A percentile compares a stretch with the other conserved stretches of the same genome.
Evolutionary conservation across 2,888 invertebrate genomes (phyloP).

Genomic region (Hanleya hanleyi): DNA sequence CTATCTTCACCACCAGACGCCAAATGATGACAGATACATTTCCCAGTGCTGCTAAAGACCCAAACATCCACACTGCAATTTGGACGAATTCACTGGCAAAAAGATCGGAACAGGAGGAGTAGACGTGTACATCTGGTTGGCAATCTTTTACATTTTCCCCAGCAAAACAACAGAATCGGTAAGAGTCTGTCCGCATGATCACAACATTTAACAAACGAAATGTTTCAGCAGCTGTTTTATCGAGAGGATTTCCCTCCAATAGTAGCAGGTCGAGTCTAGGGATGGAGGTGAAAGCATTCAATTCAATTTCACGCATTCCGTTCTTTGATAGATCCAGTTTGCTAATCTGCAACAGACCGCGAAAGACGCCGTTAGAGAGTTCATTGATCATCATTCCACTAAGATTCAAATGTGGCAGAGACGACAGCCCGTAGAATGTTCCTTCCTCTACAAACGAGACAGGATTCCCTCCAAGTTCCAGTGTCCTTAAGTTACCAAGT

Average conservation of each 20-base stretch:
- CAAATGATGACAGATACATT: conserved; percentile 75
- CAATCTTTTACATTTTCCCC: conserved; percentile 27
- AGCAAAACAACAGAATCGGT: not conserved
- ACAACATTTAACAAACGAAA: not conserved
- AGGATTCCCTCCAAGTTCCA: not conserved
- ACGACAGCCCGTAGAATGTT: not conserved
- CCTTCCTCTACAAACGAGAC: not conserved
- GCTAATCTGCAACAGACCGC: conserved; percentile 11
- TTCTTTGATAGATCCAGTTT: conserved; percentile 28
- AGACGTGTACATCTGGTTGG: conserved; percentile 44
- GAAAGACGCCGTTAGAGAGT: not conserved
- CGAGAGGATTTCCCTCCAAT: not conserved
- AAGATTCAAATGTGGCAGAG: not conserved
- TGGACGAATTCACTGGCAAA: conserved; percentile 45
- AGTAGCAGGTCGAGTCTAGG: conserved; percentile 4
- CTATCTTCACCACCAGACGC: conserved; percentile 34
- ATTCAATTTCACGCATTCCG: conserved; percentile 26
- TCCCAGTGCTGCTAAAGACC: conserved; percentile 77
- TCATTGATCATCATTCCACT: not conserved
- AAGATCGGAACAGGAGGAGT: conserved; percentile 46
- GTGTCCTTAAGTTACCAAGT: not conserved
- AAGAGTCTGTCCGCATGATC: not conserved
- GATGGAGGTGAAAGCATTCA: conserved; percentile 15
- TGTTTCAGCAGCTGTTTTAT: not conserved
- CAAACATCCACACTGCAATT: conserved; percentile 79